These are phyloP conservation scores for Columbina picui DNA, from an alignment of 2,113 vertebrate genomes.

Conservation along the genomic window DNA sequence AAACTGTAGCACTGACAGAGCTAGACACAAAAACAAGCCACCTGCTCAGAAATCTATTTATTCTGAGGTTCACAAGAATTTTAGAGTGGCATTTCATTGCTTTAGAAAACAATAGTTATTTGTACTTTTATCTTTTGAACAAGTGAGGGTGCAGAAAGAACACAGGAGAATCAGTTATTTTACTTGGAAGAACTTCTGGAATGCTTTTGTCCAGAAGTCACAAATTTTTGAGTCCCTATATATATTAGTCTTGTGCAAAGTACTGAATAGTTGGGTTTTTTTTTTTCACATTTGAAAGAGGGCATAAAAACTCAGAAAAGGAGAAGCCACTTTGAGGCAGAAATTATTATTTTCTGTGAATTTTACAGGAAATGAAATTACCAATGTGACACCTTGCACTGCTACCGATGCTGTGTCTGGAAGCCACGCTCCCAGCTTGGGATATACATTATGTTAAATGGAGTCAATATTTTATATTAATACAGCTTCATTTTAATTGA, in stretches of 20 bases:
- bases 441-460: slow-evolving; percentile 4
- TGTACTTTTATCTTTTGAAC: background rate
- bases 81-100: background rate
- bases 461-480: slow-evolving; percentile 53
- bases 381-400: background rate
- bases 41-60: background rate
- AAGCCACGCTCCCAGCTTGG: background rate
- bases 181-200: background rate
- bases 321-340: background rate
- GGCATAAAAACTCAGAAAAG: background rate
- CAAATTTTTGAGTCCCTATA: background rate
- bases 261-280: background rate
- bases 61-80: background rate
- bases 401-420: background rate
- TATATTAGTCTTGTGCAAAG: background rate
- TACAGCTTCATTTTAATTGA: slow-evolving; percentile 53
- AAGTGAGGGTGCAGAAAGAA: background rate
- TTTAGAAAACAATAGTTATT: background rate
- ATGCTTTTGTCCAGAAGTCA: background rate
- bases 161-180: background rate
- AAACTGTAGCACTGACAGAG: background rate
- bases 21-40: background rate
- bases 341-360: background rate
- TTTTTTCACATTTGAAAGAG: background rate
- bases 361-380: background rate